These are phyloP conservation scores for Mystacornis crossleyi DNA, from an alignment of 2,113 vertebrate genomes.

Conservation along the genomic window DNA sequence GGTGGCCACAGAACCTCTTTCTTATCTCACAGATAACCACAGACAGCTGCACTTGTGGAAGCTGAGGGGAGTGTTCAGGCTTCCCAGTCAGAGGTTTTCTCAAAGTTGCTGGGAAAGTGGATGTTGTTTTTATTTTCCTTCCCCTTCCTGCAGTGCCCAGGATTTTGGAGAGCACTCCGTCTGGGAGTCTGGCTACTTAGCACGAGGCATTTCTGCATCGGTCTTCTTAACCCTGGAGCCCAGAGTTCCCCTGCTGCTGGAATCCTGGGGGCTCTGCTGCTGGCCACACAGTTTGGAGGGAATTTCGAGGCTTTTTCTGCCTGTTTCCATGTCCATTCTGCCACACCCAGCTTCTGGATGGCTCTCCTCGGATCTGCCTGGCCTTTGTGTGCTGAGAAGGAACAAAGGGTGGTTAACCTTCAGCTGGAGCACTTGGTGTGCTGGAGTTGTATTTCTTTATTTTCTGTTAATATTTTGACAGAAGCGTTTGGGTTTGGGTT, in stretches of 20 bases:
- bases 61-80: neutral
- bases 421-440: neutral
- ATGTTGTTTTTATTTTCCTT: neutral
- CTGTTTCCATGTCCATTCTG: neutral
- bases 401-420: neutral
- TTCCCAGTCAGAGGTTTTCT: neutral
- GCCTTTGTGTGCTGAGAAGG: neutral
- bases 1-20: neutral
- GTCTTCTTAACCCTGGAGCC: neutral
- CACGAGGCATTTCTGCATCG: neutral
- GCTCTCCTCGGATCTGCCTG: neutral
- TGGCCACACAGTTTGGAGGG: neutral
- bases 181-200: neutral
- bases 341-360: neutral
- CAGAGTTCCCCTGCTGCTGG: neutral
- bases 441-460: neutral
- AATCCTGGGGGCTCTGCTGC: neutral
- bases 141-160: neutral
- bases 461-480: slow-evolving; percentile 3
- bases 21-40: neutral
- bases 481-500: neutral
- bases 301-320: neutral
- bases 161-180: neutral
- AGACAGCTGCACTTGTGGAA: accelerated
- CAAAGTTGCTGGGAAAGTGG: neutral